Percentiles rank a stretch among this genome's conserved stretches.
Evolutionary conservation across 2,797 vertebrate species (phyloP).

Genomic region (Halcyon chelicuti): DNA sequence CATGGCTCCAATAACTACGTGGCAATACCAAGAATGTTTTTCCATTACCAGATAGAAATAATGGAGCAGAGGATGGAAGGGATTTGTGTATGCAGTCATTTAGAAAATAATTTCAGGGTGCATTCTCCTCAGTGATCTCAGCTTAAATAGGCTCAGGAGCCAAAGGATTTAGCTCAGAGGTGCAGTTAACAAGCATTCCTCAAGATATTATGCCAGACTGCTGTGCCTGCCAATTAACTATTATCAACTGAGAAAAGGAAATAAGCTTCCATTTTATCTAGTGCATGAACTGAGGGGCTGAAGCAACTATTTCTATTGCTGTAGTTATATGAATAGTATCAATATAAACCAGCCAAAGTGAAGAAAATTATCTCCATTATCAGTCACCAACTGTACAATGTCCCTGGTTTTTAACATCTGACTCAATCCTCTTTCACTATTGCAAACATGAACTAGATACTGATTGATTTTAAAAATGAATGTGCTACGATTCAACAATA

Average conservation of each 20-base stretch:
- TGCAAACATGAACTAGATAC: slow-evolving; percentile 9
- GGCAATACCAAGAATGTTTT: background rate
- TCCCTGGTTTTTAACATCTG: background rate
- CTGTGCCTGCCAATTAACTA: background rate
- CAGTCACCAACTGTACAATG: background rate
- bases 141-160: background rate
- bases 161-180: background rate
- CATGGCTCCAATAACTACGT: background rate
- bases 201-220: background rate
- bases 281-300: background rate
- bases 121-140: background rate
- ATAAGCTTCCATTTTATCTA: slow-evolving; percentile 2
- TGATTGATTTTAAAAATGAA: slow-evolving; percentile 33
- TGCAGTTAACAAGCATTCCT: background rate
- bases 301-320: background rate
- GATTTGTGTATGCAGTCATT: background rate
- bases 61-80: background rate
- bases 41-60: background rate
- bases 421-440: background rate
- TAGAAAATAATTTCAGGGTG: slow-evolving; percentile 11
- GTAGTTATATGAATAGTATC: background rate
- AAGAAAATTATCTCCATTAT: slow-evolving; percentile 32
- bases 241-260: background rate
- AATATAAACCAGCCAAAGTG: background rate
- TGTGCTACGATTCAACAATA: background rate